phyloP scores from a whole-genome alignment of 1,140 invertebrate species.

The Zaprionus lachaisei region DNA sequence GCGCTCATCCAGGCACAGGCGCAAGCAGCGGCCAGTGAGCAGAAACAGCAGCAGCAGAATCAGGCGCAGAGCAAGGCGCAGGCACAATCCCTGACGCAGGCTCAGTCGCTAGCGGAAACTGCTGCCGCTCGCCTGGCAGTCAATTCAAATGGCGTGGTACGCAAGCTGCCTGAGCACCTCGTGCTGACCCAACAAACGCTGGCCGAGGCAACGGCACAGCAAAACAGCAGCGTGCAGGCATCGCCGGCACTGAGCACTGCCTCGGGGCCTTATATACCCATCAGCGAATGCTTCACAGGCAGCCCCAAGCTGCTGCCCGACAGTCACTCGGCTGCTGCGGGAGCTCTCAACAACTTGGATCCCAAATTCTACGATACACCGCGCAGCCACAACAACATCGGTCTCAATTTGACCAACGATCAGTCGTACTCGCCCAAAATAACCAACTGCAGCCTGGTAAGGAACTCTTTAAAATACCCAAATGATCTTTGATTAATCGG shows the following conservation, averaged over 20 bases:
- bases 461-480: neutral
- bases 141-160: slow-evolving; percentile 71
- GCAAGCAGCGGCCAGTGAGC: slow-evolving; percentile 39
- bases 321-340: slow-evolving; percentile 29
- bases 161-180: slow-evolving; percentile 82
- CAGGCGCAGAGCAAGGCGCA: slow-evolving; percentile 36
- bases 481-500: neutral
- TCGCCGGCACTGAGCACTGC: slow-evolving; percentile 87
- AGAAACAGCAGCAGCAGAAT: slow-evolving; percentile 28
- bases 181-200: slow-evolving; percentile 67
- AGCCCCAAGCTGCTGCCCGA: slow-evolving; percentile 85
- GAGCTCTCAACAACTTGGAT: slow-evolving; percentile 80
- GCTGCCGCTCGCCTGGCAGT: slow-evolving; percentile 60
- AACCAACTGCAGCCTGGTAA: slow-evolving; percentile 76
- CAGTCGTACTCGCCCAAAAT: slow-evolving; percentile 84
- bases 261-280: slow-evolving; percentile 91
- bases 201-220: slow-evolving; percentile 58
- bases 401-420: slow-evolving; percentile 83
- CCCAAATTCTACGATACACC: slow-evolving; percentile 86
- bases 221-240: slow-evolving; percentile 85
- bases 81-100: slow-evolving; percentile 38
- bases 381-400: slow-evolving; percentile 84
- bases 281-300: slow-evolving; percentile 96
- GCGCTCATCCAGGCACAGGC: slow-evolving; percentile 69
- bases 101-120: slow-evolving; percentile 37